Base-by-base conservation (phyloP, 1,140 invertebrate species). In the Trachymyrmex cornetzi region DNA sequence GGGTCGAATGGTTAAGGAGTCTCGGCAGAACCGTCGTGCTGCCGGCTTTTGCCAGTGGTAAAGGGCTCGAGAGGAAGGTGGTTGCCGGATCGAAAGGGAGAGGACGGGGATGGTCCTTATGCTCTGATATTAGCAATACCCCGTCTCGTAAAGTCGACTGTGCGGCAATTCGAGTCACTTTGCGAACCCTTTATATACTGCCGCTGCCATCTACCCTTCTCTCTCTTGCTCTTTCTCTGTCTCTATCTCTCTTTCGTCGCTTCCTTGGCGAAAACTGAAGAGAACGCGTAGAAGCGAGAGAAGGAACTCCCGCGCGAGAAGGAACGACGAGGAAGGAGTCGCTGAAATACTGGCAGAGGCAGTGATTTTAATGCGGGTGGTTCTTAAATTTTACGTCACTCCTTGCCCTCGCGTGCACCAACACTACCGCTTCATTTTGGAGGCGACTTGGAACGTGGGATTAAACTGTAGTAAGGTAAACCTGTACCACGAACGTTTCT, bases 91-190 rank as follows among this genome's bases (percentile, higher is more conserved):
- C 64, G 71, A 79, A 53, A 67, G 71, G 44, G 63, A 59, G 53
- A 71, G 82, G 80, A 81, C 24, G 48, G 34, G 22, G 48, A 87
- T 72, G 61, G 44, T 86, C 87, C 86, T 90, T 87, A 84, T 89
- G 92, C 90, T 92, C 86, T 91, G 92, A 94, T 95, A 95, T 95
- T 95, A 95, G 94, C 94, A 94, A 94, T 95, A 95, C 93, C 94
- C 90, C 75, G 88, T 93, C 94, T 95, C 94, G 94, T 95, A 95
- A 95, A 95, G 93, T 94, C 90, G 89, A 92, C 93, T 93, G 91
- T 86, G 90, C 91, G 92, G 93, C 93, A 94, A 95, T 95, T 95
- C 93, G 93, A 95, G 94, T 95, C 94, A 95, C 95, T 95, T 94
- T 94, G 93, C 92, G 88, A 94, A 94, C 94, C 94, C 94, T 95